These are phyloP conservation scores for Semnopithecus entellus DNA, from an alignment of 2,113 vertebrate genomes.

Conservation along the genomic window DNA sequence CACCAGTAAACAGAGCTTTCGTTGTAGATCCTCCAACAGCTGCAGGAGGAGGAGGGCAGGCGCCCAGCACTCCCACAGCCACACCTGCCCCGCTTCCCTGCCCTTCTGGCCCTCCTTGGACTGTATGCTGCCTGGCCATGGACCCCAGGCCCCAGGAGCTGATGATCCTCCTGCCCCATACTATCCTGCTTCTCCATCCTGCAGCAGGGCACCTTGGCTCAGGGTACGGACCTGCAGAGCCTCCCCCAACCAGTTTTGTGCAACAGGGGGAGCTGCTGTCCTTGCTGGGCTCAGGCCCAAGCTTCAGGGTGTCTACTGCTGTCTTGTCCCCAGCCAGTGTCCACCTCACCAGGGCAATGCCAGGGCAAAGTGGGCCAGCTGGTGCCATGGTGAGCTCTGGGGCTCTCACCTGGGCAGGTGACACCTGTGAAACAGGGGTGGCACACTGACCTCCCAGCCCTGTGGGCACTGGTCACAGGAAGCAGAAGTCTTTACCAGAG, in stretches of 20 bases:
- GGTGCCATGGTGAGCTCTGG: neutral
- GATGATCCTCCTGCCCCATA: neutral
- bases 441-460: neutral
- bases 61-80: neutral
- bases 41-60: neutral
- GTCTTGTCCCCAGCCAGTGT: neutral
- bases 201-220: too few species aligned
- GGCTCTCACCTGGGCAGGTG: neutral
- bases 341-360: neutral
- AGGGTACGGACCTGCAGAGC: neutral
- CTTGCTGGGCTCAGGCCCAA: neutral
- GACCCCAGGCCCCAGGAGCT: neutral
- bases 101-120: neutral
- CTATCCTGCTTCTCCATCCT: neutral
- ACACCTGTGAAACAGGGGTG: neutral
- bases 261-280: neutral
- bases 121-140: too few species aligned
- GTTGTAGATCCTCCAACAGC: neutral
- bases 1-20: conserved; percentile 11
- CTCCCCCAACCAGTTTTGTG: neutral
- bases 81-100: neutral
- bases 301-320: neutral
- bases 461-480: neutral
- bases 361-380: too few species aligned
- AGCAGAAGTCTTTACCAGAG: neutral